phyloP scores from a whole-genome alignment of 2,113 vertebrate genomes.

The Ursus arctos region DNA sequence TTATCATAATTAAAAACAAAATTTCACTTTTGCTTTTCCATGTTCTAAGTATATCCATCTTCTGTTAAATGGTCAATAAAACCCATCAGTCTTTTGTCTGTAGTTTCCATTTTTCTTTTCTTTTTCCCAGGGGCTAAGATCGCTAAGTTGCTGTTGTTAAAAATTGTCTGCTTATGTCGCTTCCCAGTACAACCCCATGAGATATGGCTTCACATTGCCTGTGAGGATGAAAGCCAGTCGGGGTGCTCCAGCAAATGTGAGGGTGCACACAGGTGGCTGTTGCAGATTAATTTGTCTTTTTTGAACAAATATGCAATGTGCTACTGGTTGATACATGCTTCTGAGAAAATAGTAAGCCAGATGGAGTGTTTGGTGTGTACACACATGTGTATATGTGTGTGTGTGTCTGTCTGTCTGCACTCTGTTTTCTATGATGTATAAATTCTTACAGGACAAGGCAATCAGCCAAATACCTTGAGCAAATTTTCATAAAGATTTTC shows the following conservation, averaged over 20 bases:
- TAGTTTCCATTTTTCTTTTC: neutral
- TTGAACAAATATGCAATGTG: neutral
- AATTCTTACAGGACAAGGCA: neutral
- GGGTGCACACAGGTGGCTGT: neutral
- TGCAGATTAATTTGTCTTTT: neutral
- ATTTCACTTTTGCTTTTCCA: neutral
- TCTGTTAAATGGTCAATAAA: neutral
- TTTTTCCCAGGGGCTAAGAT: neutral
- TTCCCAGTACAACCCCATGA: neutral
- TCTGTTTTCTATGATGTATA: neutral
- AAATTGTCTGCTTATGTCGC: neutral
- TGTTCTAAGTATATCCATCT: neutral
- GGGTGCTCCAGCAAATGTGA: neutral
- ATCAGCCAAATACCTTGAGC: neutral
- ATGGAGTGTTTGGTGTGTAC: neutral
- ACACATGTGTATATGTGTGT: fast-evolving
- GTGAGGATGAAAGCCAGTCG: neutral
- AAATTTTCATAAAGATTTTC: constrained; percentile 30
- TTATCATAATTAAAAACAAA: neutral
- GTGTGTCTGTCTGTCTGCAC: neutral
- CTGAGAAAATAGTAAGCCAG: neutral
- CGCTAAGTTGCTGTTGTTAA: neutral
- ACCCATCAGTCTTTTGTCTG: neutral
- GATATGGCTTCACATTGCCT: neutral
- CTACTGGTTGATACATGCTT: neutral